Base-by-base conservation (phyloP, 2,113 vertebrate genomes). In the Otolemur garnettii region DNA sequence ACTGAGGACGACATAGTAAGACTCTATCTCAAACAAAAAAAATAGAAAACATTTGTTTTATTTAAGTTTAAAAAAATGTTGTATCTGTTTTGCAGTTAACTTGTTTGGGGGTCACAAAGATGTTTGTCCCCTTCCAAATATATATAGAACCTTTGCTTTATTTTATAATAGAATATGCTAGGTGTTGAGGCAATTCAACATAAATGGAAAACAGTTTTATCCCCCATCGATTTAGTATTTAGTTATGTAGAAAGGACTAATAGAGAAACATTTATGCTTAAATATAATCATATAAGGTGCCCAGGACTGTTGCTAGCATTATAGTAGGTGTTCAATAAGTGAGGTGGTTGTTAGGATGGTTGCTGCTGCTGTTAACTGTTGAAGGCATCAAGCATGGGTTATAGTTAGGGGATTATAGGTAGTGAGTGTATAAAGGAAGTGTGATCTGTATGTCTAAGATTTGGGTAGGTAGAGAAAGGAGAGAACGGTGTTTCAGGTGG, bases 201-300 rank as follows among this genome's bases (percentile, higher is more conserved):
- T 60, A 45, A 68, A 60, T 19, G 21, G 77, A 77, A 78, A 78
- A 30, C 12, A 90, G 4, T 78, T 78, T 24, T 84, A 7, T 9
- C 24, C 38, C 59, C 26, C 69, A 90, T 84, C 28, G 60, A 90
- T 84, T 84, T 69, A 28, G 8, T 60, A 3, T 94, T 75, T 64
- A 28, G 4, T 50, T 69, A 38, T 42, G 11, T 50, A 35, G 57
- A 81, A 81, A 13, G 33, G 28, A 64, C 45, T 74, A 17, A 14
- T 80, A 24, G 12, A 68, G 68, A 92, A 81, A 77, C 57, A 86
- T 64, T 91, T 57, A 87, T 3, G 8, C 72, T 95, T 87, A 45
- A 66, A 22, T 74, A 11, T 80, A 22, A 19, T 38, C 30, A 10
- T 75, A 68, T 68, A 30, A 68, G 87, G 66, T 74, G 28, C 17